Evolutionary conservation across 2,113 vertebrate species (phyloP), one percentile per base, ranked within the genome.

Genomic region (Emydocephalus ijimae): DNA sequence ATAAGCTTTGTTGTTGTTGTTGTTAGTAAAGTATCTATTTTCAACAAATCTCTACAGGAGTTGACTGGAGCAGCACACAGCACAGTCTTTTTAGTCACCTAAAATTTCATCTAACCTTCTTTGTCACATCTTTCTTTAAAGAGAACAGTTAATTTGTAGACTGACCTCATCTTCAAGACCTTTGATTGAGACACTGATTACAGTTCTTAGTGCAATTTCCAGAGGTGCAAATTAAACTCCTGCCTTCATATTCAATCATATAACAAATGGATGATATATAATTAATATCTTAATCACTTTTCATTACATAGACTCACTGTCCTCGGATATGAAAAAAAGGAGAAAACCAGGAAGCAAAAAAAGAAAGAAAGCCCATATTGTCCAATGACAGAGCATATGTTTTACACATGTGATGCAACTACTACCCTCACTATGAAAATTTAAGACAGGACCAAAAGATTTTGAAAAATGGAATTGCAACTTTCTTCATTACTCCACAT

Each of bases 121-220:
- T 34, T 92, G 34, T 87, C 91, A 91, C 39, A 59, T 89, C 93
- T 87, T 59, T 93, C 89, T 69, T 91, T 93, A 92, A 95, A 94
- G 91, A 94, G 56, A 23, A 34, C 54, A 93, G 90, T 93, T 94
- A 93, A 92, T 94, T 85, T 90, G 93, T 94, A 94, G 93, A 94
- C 69, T 91, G 87, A 92, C 91, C 92, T 96, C 90, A 94, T 95
- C 94, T 92, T 89, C 88, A 89, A 94, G 95, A 93, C 94, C 90
- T 93, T 96, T 93, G 93, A 95, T 95, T 95, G 96, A 95, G 94
- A 88, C 88, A 91, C 90, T 95, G 95, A 97, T 96, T 95, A 94
- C 92, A 96, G 93, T 96, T 97, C 95, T 94, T 93, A 94, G 94
- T 95, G 93, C 95, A 95, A 96, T 94, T 91, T 96, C 91, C 94